These are phyloP conservation scores for Oophaga sylvatica DNA, from an alignment of 2,797 vertebrate genomes.

Conservation along the genomic window DNA sequence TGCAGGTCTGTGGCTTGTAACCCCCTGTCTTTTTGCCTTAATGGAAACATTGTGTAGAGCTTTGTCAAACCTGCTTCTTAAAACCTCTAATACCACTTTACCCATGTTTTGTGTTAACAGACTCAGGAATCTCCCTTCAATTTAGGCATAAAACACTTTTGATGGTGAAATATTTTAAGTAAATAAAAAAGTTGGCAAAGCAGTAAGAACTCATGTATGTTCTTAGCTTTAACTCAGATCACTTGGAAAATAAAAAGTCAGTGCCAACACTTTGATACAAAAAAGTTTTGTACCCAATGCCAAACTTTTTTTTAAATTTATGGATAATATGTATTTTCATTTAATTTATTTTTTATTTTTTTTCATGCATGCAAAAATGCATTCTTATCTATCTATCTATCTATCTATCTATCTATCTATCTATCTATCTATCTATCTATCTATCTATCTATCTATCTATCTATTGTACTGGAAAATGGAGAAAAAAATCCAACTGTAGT, in stretches of 20 bases:
- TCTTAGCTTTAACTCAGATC: slow-evolving; percentile 64
- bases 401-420: neutral
- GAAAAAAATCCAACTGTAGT: no score
- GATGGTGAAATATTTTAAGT: slow-evolving; percentile 48
- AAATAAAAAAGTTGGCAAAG: slow-evolving; percentile 64
- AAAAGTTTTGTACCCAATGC: slow-evolving; percentile 65
- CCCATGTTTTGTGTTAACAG: slow-evolving; percentile 1
- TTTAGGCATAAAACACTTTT: slow-evolving; percentile 14
- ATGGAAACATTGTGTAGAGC: neutral
- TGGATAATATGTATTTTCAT: slow-evolving; percentile 27
- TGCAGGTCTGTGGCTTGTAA: no score
- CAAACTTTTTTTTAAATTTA: slow-evolving; percentile 62
- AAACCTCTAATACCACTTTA: neutral
- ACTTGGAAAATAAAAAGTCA: slow-evolving; percentile 61
- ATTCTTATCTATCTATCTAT: neutral
- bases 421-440: slow-evolving; percentile 7
- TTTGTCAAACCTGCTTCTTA: neutral
- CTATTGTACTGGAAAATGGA: no score
- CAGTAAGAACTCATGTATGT: slow-evolving; percentile 65
- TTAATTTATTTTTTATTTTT: slow-evolving; percentile 8
- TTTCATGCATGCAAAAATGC: no score
- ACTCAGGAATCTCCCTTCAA: slow-evolving; percentile 3
- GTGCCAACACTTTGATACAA: slow-evolving; percentile 66
- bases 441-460: no score
- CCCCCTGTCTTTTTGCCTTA: neutral